Conservation (phyloP, 2,888 invertebrate genomes). For the Tetranychus piercei region DNA sequence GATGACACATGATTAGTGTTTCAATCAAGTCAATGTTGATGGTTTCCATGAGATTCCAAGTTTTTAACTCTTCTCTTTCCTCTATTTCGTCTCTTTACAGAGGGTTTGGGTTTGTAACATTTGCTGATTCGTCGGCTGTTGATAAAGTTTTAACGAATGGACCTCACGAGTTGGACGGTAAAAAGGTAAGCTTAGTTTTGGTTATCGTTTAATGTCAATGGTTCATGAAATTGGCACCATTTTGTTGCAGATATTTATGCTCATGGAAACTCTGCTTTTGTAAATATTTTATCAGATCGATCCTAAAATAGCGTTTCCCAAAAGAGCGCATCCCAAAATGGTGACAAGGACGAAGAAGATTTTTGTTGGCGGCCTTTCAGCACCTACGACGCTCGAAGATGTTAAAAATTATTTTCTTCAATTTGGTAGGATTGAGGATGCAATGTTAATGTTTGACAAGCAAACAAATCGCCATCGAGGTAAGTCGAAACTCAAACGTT, state of each 20-base stretch:
- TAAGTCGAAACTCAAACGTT: constrained; percentile 29
- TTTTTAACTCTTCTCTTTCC: not conserved
- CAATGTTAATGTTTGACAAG: constrained; percentile 99
- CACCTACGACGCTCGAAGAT: constrained; percentile 97
- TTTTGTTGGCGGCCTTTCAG: constrained; percentile 98
- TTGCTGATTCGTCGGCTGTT: constrained; percentile 91
- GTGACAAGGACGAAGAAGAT: constrained; percentile 99
- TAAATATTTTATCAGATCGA: constrained; percentile 64
- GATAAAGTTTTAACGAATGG: constrained; percentile 97
- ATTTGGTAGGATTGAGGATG: constrained; percentile 98
- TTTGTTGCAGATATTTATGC: too few relatives aligned
- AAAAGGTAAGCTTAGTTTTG: constrained; percentile 52
- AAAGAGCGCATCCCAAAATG: constrained; percentile 99
- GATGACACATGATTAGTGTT: too few relatives aligned
- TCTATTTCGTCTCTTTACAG: constrained; percentile 39
- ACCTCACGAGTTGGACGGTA: constrained; percentile 97
- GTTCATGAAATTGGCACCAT: too few relatives aligned
- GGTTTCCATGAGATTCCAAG: not conserved
- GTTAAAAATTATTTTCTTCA: constrained; percentile 99
- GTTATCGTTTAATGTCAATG: not conserved
- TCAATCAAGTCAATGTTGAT: too few relatives aligned
- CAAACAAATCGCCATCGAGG: constrained; percentile 98
- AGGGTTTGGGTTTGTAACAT: constrained; percentile 99
- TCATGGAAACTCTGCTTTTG: not conserved
- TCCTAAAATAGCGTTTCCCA: constrained; percentile 98